Evolutionary conservation across 2,888 invertebrate genomes (phyloP).

Genomic region (Yponomeuta evonymella): DNA sequence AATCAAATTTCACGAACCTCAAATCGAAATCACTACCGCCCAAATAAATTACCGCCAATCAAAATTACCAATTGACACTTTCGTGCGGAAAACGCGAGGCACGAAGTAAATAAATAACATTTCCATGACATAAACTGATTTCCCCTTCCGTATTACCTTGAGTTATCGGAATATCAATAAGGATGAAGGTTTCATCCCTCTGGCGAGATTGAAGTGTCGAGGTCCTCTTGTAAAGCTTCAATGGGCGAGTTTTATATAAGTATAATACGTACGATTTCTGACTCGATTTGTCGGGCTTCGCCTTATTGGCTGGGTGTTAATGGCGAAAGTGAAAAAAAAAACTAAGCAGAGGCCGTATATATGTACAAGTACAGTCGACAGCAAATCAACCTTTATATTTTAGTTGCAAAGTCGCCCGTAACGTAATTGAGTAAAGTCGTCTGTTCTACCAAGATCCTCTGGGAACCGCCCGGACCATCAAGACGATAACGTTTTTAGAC

Average conservation of each 20-base stretch:
- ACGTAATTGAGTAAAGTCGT: too few species aligned
- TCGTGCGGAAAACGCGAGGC: neutral
- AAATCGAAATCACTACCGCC: neutral
- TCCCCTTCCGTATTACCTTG: conserved; percentile 12
- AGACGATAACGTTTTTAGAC: too few species aligned
- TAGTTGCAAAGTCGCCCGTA: too few species aligned
- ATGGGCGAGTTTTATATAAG: neutral
- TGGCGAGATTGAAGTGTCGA: neutral
- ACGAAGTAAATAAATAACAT: conserved; percentile 11
- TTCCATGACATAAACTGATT: conserved; percentile 10
- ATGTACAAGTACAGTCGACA: too few species aligned
- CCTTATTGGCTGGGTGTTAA: too few species aligned
- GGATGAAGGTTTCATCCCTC: neutral
- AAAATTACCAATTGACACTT: neutral
- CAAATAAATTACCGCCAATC: neutral
- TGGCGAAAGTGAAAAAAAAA: too few species aligned
- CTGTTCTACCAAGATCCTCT: too few species aligned
- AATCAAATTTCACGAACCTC: neutral
- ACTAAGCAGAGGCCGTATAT: too few species aligned
- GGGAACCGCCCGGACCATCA: too few species aligned
- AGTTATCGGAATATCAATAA: conserved; percentile 12
- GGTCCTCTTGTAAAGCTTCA: neutral
- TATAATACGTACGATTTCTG: too few species aligned
- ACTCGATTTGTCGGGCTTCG: too few species aligned
- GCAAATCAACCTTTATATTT: too few species aligned